These are phyloP conservation scores for Hypotaenidia okinawae DNA, from an alignment of 2,797 vertebrate genomes.

Conservation along the genomic window DNA sequence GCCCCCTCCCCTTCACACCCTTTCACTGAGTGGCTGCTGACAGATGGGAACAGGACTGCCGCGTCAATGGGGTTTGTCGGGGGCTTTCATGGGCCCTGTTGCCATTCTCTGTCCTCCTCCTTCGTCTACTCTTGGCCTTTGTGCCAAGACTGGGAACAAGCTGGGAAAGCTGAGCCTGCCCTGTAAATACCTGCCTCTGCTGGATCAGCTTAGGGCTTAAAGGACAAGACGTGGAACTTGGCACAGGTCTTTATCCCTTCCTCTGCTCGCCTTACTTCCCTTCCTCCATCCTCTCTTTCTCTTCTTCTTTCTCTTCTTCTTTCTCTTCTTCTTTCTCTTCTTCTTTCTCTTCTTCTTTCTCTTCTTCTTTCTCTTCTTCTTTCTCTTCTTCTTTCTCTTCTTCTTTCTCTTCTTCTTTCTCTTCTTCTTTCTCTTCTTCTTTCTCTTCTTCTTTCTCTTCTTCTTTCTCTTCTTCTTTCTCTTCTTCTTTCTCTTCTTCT, in stretches of 20 bases:
- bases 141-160: constrained; percentile 87
- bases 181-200: constrained; percentile 77
- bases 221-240: not conserved
- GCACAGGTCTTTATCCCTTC: not conserved
- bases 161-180: constrained; percentile 83
- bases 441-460: too few species aligned
- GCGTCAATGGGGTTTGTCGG: constrained; percentile 86
- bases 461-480: too few species aligned
- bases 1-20: constrained; percentile 80
- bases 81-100: constrained; percentile 83
- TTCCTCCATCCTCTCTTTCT: not conserved
- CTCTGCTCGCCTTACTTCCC: not conserved
- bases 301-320: too few species aligned
- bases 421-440: too few species aligned
- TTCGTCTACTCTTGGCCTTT: constrained; percentile 76
- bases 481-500: too few species aligned
- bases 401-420: too few species aligned
- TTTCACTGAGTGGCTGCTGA: constrained; percentile 84
- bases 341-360: too few species aligned
- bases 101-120: constrained; percentile 18
- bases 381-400: too few species aligned
- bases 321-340: too few species aligned
- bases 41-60: constrained; percentile 86
- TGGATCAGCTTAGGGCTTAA: not conserved
- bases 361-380: too few species aligned